phyloP scores from a whole-genome alignment of 2,797 vertebrate genomes.

The Cuculus canorus region DNA sequence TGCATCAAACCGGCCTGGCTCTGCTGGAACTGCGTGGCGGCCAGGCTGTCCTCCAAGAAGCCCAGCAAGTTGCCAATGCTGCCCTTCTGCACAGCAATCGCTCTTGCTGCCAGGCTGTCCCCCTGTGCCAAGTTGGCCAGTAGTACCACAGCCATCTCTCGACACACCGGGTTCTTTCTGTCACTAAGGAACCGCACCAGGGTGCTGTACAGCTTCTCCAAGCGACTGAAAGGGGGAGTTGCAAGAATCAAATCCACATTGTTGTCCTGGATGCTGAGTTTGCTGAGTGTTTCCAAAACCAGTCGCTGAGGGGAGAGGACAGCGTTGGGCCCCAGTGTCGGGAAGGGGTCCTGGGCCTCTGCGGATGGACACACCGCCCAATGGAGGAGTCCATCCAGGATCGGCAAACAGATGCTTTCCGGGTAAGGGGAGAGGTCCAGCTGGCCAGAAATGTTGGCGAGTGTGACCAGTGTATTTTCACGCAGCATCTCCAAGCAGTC shows the following conservation, averaged over 20 bases:
- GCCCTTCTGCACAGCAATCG: constrained; percentile 95
- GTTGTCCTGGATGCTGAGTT: constrained; percentile 99
- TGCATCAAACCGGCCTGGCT: constrained; percentile 94
- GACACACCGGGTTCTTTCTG: constrained; percentile 95
- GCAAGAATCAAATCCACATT: constrained; percentile 99
- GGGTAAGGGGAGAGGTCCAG: constrained; percentile 96
- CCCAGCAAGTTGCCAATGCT: constrained; percentile 96
- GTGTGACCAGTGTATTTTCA: constrained; percentile 96
- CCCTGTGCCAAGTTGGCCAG: constrained; percentile 98
- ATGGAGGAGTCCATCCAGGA: constrained; percentile 97
- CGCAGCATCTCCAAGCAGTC: constrained; percentile 97
- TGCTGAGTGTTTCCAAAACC: constrained; percentile 98
- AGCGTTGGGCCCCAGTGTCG: constrained; percentile 91
- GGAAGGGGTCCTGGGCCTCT: constrained; percentile 98
- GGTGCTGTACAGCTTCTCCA: constrained; percentile 96
- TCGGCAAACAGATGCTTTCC: constrained; percentile 97
- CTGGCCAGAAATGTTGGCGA: constrained; percentile 98
- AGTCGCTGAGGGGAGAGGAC: constrained; percentile 98
- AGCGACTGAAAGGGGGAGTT: constrained; percentile 92
- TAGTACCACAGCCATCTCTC: constrained; percentile 98
- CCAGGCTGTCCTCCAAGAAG: constrained; percentile 98
- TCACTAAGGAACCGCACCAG: constrained; percentile 97
- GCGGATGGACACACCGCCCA: constrained; percentile 98
- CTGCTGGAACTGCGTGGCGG: constrained; percentile 97
- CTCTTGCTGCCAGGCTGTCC: constrained; percentile 91